Evolutionary conservation across 92 coral and sea anemone species (phyloP).

Genomic region (Epizoanthus rinbou): DNA sequence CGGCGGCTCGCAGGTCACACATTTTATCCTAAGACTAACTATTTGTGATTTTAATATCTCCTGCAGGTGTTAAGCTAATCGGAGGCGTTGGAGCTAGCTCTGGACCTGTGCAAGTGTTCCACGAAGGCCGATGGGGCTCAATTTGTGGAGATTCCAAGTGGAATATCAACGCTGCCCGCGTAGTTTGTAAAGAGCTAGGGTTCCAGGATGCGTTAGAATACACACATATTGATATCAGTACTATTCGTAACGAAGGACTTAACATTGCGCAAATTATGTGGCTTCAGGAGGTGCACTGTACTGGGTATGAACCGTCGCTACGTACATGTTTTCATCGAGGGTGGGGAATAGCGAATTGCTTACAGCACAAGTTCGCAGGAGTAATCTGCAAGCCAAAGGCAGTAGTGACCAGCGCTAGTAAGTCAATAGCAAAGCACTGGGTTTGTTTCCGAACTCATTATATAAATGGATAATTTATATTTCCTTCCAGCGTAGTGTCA

Average conservation of each 20-base stretch:
- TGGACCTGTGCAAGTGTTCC: not conserved
- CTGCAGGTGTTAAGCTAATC: not conserved
- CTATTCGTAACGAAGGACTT: not conserved
- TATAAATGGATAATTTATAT: too few relatives aligned
- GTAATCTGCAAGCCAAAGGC: not conserved
- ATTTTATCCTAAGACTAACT: too few relatives aligned
- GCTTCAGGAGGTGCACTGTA: conserved; percentile 31
- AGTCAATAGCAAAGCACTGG: too few relatives aligned
- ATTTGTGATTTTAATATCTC: not conserved
- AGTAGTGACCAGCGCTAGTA: too few relatives aligned
- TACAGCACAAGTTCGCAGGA: not conserved
- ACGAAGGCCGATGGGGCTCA: conserved; percentile 7
- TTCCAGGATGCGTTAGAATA: not conserved
- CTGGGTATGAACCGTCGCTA: conserved; percentile 9
- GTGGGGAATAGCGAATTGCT: conserved; percentile 20
- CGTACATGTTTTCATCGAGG: conserved; percentile 18
- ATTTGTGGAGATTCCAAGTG: conserved; percentile 13
- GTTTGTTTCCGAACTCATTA: too few relatives aligned
- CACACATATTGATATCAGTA: too few relatives aligned
- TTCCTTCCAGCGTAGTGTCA: too few relatives aligned
- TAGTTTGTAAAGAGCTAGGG: conserved; percentile 18
- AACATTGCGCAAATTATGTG: not conserved
- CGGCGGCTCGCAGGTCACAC: too few relatives aligned
- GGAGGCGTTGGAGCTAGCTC: not conserved
- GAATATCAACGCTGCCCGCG: not conserved